Evolutionary conservation across 1,140 invertebrate species (phyloP), one percentile per base, ranked within the genome.

Genomic region (Drosophila kohkoa): DNA sequence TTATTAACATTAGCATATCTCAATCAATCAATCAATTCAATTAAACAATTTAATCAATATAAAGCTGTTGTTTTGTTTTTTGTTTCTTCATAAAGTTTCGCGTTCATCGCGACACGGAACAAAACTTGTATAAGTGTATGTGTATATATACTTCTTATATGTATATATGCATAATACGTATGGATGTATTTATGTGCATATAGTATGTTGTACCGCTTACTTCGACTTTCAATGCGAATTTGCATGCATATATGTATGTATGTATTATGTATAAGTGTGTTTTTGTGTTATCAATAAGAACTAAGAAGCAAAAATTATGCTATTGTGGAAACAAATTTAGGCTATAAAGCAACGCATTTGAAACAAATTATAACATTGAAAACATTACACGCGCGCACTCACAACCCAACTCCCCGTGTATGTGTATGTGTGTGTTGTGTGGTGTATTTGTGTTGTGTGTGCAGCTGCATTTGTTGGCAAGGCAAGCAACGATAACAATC

Each of bases 281-380:
- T 54, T 54, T 66, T 62, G 25, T 25, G 69, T 67, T 72, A 73
- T 75, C 28, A 49, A 71, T 81, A 79, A 82, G 55, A 88, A 82
- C 83, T 83, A 88, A 89, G 65, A 65, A 80, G 79, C 72, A 70
- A 87, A 77, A 85, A 87, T 88, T 88, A 88, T 81, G 69, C 85
- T 88, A 88, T 68, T 65, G 75, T 85, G 78, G 78, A 89, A 89
- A 89, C 78, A 80, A 89, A 90, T 89, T 89, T 89, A 81, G 81
- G 86, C 85, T 89, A 89, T 75, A 54, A 88, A 80, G 85, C 81
- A 89, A 88, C 68, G 81, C 70, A 73, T 75, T 72, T 77, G 45
- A 73, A 89, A 81, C 58, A 86, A 69, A 85, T 73, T 67, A 78
- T 71, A 74, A 77, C 70, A 49, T 73, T 66, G 57, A 76, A 76